Conservation (phyloP, 1,140 invertebrate species). For the Eumaeus atala region DNA sequence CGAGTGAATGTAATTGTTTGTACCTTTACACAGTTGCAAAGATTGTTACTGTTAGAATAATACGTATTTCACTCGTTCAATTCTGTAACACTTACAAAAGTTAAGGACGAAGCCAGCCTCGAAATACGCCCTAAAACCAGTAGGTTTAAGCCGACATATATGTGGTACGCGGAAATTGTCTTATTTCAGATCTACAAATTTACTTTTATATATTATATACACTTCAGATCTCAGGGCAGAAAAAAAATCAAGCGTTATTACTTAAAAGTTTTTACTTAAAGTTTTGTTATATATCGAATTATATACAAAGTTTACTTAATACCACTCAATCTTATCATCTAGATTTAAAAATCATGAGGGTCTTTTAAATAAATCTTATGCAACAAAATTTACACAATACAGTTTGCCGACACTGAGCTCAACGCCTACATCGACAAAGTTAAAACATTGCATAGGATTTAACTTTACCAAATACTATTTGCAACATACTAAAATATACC, state of each 20-base stretch:
- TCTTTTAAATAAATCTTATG: slow-evolving; percentile 67
- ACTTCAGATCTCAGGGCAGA: slow-evolving; percentile 62
- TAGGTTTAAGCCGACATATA: no score
- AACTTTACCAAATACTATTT: slow-evolving; percentile 49
- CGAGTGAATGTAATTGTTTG: no score
- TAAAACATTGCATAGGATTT: slow-evolving; percentile 46
- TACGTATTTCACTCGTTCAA: background rate
- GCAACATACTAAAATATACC: slow-evolving; percentile 14
- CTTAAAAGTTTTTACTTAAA: slow-evolving; percentile 71
- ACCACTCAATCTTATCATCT: slow-evolving; percentile 63
- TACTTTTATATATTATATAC: no score
- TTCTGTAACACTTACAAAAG: slow-evolving; percentile 1
- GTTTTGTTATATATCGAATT: slow-evolving; percentile 68
- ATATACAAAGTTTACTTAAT: slow-evolving; percentile 65
- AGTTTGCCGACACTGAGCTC: slow-evolving; percentile 45
- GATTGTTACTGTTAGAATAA: background rate
- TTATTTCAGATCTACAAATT: no score
- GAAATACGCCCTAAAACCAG: background rate
- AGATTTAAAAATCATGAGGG: slow-evolving; percentile 62
- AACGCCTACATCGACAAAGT: slow-evolving; percentile 50
- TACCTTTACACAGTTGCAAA: no score
- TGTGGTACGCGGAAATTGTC: background rate
- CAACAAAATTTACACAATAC: slow-evolving; percentile 57
- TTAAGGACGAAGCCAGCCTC: background rate
- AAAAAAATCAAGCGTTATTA: slow-evolving; percentile 66